Base-by-base conservation (phyloP, 2,797 vertebrate species). In the Schizothorax lantsangensis region DNA sequence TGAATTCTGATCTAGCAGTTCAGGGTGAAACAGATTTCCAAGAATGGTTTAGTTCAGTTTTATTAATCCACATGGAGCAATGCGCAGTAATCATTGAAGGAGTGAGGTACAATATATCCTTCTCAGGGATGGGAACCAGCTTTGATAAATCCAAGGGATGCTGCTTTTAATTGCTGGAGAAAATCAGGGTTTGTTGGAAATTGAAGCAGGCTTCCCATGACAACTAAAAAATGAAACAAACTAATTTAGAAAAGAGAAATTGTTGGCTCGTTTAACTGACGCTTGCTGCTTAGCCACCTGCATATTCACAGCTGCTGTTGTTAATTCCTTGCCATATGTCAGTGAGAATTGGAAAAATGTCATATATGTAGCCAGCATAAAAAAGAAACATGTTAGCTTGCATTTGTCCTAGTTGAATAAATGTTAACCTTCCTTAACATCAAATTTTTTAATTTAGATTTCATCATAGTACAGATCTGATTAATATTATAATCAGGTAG, bases 241-340 rank as follows among this genome's bases (percentile, higher is more conserved):
- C 17, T 33, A 3, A 1, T 83, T 73, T 59, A 21, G 36, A 62
- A 74, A 47, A n/a, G 38, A 47, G 71, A 2, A 62, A 33, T 66
- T 6, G 4, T 62, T 84, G 57, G 83, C 57, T 17, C 3, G 10
- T 64, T 36, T 19, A 26, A 77, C 72, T 75, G 57, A 75, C 5
- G 33, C 72, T 84, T 84, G 72, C 83, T 66, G 83, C 75, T 84
- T 75, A 75, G 38, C 82, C 82, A 84, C 62, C 72, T 84, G 72
- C 43, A 66, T 84, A 75, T 47, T 75, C 17, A 66, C 45, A 62
- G 38, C 40, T 47, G 72, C 71, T 45, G 17, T 6, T 62, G 17
- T 62, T 23, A 36, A 59, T 84, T 74, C 17, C 40, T 74, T 54
- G 38, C 82, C 71, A 77, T 77, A 84, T 84, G 72, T 84, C 57